Base-by-base conservation (phyloP, 2,888 invertebrate species). In the Cyclophora punctaria region DNA sequence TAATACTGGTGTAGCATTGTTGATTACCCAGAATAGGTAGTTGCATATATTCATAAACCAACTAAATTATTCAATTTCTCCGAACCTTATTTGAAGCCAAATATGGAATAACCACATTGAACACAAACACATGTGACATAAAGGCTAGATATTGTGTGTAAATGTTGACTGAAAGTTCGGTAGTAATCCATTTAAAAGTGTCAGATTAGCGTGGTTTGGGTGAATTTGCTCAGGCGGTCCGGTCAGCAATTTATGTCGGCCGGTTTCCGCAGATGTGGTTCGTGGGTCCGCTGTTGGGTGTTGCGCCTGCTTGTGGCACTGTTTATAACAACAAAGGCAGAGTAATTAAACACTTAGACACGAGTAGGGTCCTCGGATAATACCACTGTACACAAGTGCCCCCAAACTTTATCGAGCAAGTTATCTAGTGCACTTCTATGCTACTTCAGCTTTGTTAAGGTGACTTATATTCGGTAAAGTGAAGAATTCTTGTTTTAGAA, bases 331-430 rank as follows among this genome's bases (percentile, higher is more conserved):
- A 81, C 80, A 78, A 76, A 75, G 78, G 73, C 69, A 64, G 62
- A 76, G 80, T 80, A 78, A 81, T 82, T 81, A 80, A 78, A 78
- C 76, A 80, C 76, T 78, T 76, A 78, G 74, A 74, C 67, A 68
- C 61, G 69, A 63, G 64, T 63, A 58, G 70, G 63, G 67, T 63
- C 66, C 64, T 59, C 47, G 56, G 55, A 47, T 54, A 47, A 47
- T 49, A 50, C 49, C 41, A 46, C 46, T 37, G 51, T 48, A 48
- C 53, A 46, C 50, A 48, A 48, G 44, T 48, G 50, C 48, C 48
- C 37, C 46, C 43, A 51, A 56, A 58, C 55, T 58, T 58, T 53
- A 48, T 45, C 48, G 51, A 51, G 48, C 46, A 47, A 47, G 48
- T 57, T 54, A 52, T 54, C 55, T 56, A 53, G 49, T 48, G 47